phyloP scores from a whole-genome alignment of 2,797 vertebrate species.

The Chromobotia macracanthus region DNA sequence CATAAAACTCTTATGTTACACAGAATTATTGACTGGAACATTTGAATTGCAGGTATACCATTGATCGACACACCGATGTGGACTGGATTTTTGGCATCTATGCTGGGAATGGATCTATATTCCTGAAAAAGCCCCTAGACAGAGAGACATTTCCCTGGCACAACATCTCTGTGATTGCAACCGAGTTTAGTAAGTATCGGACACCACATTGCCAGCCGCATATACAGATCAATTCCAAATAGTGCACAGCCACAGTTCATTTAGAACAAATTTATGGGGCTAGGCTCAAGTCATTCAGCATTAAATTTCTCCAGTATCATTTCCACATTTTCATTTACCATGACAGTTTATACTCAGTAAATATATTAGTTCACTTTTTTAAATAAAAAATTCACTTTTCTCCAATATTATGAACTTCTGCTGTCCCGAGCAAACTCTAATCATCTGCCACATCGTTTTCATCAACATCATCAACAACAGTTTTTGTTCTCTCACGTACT shows the following conservation, averaged over 20 bases:
- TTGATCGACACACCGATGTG: slow-evolving; percentile 92
- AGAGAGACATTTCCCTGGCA: slow-evolving; percentile 90
- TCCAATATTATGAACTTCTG: slow-evolving; percentile 12
- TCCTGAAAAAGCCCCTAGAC: slow-evolving; percentile 87
- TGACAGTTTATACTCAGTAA: slow-evolving; percentile 37
- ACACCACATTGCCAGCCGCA: slow-evolving; percentile 1
- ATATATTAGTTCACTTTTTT: slow-evolving; percentile 43
- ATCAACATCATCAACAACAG: neutral
- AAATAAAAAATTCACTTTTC: slow-evolving; percentile 39
- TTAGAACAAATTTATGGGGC: slow-evolving; percentile 17
- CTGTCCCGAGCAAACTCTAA: neutral
- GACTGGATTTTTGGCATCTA: slow-evolving; percentile 90
- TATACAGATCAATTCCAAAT: slow-evolving; percentile 2
- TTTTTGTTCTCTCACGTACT: slow-evolving; percentile 41
- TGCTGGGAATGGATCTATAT: slow-evolving; percentile 90
- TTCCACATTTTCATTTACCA: slow-evolving; percentile 24
- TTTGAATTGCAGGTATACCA: slow-evolving; percentile 84
- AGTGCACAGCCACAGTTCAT: slow-evolving; percentile 10
- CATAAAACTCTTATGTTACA: neutral
- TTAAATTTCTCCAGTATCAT: slow-evolving; percentile 25
- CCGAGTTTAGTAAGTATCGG: slow-evolving; percentile 89
- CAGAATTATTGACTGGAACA: slow-evolving; percentile 4
- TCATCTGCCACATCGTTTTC: slow-evolving; percentile 36
- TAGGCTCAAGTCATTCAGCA: slow-evolving; percentile 30
- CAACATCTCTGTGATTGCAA: slow-evolving; percentile 93